Percentiles rank a stretch among this genome's conserved stretches.
Conservation (phyloP, 2,113 vertebrate species). For the Sander lucioperca region DNA sequence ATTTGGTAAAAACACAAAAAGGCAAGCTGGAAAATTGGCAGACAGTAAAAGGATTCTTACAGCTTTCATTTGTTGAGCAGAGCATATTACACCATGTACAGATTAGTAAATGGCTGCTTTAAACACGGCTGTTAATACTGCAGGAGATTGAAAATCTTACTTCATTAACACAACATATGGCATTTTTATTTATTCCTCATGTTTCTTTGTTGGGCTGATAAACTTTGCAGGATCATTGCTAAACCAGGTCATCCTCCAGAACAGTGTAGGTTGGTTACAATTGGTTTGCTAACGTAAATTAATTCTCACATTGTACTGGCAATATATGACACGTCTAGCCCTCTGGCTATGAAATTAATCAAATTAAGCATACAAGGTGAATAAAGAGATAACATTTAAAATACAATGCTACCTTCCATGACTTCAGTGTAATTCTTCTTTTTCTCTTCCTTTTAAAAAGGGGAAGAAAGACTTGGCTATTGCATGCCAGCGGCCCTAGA, state of each 20-base stretch:
- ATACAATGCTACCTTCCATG: conserved; percentile 10
- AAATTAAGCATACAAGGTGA: not conserved
- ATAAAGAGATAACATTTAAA: conserved; percentile 7
- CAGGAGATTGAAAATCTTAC: not conserved
- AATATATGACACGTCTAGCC: not conserved
- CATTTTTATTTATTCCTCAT: conserved; percentile 1
- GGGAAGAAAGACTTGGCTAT: conserved; percentile 26
- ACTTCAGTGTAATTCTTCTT: not conserved
- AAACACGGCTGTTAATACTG: conserved; percentile 16
- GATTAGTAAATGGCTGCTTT: conserved; percentile 22
- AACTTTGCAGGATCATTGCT: not conserved
- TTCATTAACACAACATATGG: conserved; percentile 22
- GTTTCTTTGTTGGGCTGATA: conserved; percentile 1
- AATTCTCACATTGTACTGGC: not conserved
- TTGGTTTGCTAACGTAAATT: not conserved
- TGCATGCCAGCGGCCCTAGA: not conserved
- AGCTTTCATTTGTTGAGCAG: conserved; percentile 44
- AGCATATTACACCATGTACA: conserved; percentile 25
- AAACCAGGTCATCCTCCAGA: not conserved
- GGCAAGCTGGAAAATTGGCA: conserved; percentile 6
- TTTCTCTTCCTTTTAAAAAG: conserved; percentile 9
- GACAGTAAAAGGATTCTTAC: conserved; percentile 28
- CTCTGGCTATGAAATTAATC: not conserved
- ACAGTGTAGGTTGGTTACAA: not conserved
- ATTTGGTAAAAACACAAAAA: conserved; percentile 19